A percentile compares a stretch with the other conserved stretches of the same genome.
Conservation (phyloP, 2,888 invertebrate species). For the Galerucella pusilla region DNA sequence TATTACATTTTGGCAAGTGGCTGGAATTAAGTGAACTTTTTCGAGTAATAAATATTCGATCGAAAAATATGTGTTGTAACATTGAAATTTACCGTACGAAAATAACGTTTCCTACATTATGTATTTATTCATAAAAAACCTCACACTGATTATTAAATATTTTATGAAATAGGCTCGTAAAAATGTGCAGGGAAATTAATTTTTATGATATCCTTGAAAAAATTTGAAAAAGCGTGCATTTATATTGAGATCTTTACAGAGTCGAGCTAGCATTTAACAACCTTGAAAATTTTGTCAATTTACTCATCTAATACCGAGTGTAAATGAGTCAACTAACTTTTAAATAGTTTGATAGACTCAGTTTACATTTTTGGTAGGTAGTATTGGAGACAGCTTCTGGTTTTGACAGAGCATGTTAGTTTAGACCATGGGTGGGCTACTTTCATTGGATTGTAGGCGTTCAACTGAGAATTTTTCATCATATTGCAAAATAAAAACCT, state of each 20-base stretch:
- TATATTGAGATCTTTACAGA: background rate
- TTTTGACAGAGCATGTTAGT: too few species aligned
- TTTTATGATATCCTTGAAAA: background rate
- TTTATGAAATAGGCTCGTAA: background rate
- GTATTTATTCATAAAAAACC: background rate
- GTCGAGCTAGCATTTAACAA: background rate
- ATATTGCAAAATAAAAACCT: too few species aligned
- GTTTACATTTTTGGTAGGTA: too few species aligned
- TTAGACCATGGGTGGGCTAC: too few species aligned
- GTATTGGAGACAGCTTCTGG: too few species aligned
- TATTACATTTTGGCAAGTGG: slow-evolving; percentile 46
- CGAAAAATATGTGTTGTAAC: slow-evolving; percentile 17
- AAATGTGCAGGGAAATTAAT: background rate
- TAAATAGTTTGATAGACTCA: too few species aligned
- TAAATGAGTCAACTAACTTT: too few species aligned
- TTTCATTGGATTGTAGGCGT: too few species aligned
- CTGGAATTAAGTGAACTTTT: slow-evolving; percentile 26
- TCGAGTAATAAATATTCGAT: slow-evolving; percentile 13
- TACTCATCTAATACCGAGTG: too few species aligned
- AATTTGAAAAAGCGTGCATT: background rate
- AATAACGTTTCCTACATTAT: slow-evolving; percentile 11
- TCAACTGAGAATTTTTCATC: too few species aligned
- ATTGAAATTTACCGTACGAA: slow-evolving; percentile 12
- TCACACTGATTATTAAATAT: background rate
- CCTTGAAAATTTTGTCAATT: too few species aligned